Conservation (phyloP, 2,113 vertebrate species). For the Falcunculus frontatus region DNA sequence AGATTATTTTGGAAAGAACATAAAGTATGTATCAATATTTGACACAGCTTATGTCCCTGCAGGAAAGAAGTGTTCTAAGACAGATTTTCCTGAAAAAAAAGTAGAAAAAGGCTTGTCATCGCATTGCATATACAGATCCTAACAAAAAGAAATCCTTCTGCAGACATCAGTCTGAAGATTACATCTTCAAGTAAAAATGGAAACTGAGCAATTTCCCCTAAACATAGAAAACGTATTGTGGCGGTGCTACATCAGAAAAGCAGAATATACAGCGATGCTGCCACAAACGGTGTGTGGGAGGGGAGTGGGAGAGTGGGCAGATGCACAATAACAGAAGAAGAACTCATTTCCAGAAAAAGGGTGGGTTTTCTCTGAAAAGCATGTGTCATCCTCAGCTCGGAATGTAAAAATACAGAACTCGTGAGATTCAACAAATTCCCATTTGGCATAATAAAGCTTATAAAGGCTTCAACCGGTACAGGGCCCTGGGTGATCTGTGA, state of each 20-base stretch:
- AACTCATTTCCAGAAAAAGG: slow-evolving; percentile 25
- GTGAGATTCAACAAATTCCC: background rate
- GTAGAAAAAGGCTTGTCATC: background rate
- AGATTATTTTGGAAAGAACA: background rate
- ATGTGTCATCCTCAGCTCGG: background rate
- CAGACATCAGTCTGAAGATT: background rate
- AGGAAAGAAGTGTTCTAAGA: background rate
- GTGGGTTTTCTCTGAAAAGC: background rate
- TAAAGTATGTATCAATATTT: background rate
- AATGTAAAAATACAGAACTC: background rate
- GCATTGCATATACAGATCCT: background rate
- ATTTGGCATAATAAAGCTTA: background rate
- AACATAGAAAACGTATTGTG: background rate
- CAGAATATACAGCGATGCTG: background rate
- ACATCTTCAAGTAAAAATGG: slow-evolving; percentile 26
- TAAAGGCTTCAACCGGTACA: background rate
- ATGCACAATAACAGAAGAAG: background rate
- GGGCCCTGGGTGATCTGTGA: background rate
- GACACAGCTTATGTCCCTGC: background rate
- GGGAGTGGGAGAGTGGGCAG: slow-evolving; percentile 38
- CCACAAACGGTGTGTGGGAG: slow-evolving; percentile 14
- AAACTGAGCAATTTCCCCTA: background rate
- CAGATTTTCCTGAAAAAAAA: background rate
- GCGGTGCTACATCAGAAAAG: background rate
- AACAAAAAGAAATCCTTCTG: slow-evolving; percentile 18